Conservation (phyloP, 2,888 invertebrate genomes). For the Syrista parreyssii region DNA sequence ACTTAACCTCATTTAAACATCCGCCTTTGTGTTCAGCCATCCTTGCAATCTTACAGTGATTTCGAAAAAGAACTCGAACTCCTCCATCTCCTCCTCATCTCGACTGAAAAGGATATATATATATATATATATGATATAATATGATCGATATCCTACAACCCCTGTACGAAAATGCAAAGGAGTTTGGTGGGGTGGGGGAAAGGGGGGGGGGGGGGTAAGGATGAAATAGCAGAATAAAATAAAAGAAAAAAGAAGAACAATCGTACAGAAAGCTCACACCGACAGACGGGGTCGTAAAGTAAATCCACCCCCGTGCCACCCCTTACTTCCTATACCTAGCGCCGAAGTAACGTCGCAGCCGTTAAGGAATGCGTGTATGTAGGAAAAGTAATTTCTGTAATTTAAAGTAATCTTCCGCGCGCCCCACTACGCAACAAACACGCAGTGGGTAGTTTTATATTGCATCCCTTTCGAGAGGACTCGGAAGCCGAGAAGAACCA, state of each 20-base stretch:
- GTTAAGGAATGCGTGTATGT: not conserved
- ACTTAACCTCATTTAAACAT: slow-evolving; percentile 9
- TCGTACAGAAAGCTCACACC: not conserved
- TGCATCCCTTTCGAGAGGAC: not conserved
- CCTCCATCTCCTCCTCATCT: not conserved
- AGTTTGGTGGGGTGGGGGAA: not conserved
- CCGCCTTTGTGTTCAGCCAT: slow-evolving; percentile 3
- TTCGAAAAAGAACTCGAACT: not conserved
- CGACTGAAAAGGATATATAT: not conserved
- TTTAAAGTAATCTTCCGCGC: not conserved
- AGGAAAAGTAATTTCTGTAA: slow-evolving; percentile 1
- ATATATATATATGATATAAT: not conserved
- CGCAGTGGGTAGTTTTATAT: not conserved
- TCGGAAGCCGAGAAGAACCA: not conserved
- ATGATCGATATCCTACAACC: not conserved
- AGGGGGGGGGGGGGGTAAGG: not conserved
- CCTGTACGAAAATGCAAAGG: not conserved
- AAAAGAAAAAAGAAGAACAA: not conserved
- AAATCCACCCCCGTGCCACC: not conserved
- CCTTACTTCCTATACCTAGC: not conserved
- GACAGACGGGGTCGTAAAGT: not conserved
- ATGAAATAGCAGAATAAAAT: not conserved
- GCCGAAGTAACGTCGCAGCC: not conserved
- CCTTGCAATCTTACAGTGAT: not conserved
- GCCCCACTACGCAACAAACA: not conserved